phyloP scores from a whole-genome alignment of 2,888 invertebrate species.

The Scaeva pyrastri region DNA sequence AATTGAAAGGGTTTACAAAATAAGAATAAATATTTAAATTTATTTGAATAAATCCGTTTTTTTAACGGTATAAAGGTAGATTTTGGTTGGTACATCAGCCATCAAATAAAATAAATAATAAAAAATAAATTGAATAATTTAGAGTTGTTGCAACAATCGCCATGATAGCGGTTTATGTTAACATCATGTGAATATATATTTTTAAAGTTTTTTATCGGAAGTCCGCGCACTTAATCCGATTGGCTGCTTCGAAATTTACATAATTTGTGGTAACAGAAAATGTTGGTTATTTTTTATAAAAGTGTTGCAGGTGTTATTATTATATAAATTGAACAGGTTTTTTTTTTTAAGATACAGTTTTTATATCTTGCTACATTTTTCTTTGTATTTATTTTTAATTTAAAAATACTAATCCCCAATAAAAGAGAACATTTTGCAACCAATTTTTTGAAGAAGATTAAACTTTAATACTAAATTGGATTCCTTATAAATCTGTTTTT shows the following conservation, averaged over 20 bases:
- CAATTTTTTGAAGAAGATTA: too few relatives aligned
- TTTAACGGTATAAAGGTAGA: not conserved
- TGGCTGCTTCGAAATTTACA: conserved; percentile 52
- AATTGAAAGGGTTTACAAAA: conserved; percentile 21
- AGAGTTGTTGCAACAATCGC: conserved; percentile 2
- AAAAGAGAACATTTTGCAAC: too few relatives aligned
- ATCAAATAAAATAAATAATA: conserved; percentile 21
- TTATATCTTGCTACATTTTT: not conserved
- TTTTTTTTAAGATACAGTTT: too few relatives aligned
- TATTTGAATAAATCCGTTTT: conserved; percentile 41
- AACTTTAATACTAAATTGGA: too few relatives aligned
- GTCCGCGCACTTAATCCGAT: conserved; percentile 48
- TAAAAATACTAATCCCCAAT: too few relatives aligned
- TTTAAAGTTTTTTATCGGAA: not conserved
- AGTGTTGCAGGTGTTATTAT: too few relatives aligned
- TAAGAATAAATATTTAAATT: conserved; percentile 44
- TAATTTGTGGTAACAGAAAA: conserved; percentile 48
- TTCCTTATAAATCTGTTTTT: too few relatives aligned
- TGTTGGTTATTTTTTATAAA: not conserved
- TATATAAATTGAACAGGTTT: too few relatives aligned
- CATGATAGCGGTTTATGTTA: conserved; percentile 3
- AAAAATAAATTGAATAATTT: conserved; percentile 30
- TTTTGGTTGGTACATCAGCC: not conserved
- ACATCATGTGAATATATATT: conserved; percentile 22
- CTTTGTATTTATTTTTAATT: too few relatives aligned